These are phyloP conservation scores for Xylota segnis DNA, from an alignment of 2,888 invertebrate genomes.

Conservation along the genomic window DNA sequence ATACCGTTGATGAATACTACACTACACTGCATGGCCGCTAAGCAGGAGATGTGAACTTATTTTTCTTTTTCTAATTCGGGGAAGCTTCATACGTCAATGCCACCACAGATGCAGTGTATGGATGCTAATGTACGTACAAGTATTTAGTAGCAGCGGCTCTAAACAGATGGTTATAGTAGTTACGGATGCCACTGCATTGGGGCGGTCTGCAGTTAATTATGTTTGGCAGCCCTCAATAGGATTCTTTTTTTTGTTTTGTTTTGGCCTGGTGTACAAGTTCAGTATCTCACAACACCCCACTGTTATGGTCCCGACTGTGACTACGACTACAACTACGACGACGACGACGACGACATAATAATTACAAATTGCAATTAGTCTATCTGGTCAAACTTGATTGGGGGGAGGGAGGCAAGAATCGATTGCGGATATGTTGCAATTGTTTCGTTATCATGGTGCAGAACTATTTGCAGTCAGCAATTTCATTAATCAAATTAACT, in stretches of 20 bases:
- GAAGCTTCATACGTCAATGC: conserved; percentile 71
- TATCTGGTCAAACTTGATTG: conserved; percentile 61
- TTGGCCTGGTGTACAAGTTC: conserved; percentile 54
- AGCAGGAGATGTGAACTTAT: conserved; percentile 37
- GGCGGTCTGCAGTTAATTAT: conserved; percentile 78
- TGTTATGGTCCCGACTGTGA: conserved; percentile 72
- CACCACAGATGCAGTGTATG: conserved; percentile 43
- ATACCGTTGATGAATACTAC: conserved; percentile 40
- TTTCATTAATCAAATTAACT: conserved; percentile 73
- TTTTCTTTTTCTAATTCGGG: conserved; percentile 47
- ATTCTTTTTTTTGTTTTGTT: conserved; percentile 15
- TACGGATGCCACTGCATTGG: conserved; percentile 84
- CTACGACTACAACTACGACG: too few species aligned
- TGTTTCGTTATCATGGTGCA: conserved; percentile 61
- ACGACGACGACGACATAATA: too few species aligned
- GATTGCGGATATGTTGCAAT: conserved; percentile 62
- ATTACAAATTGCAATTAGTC: conserved; percentile 68
- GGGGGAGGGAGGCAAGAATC: conserved; percentile 39
- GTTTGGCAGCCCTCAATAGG: conserved; percentile 58
- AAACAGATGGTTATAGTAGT: conserved; percentile 46
- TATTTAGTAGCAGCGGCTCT: conserved; percentile 36
- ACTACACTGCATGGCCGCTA: conserved; percentile 37
- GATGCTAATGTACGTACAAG: conserved; percentile 61
- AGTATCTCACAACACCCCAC: conserved; percentile 60
- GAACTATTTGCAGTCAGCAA: conserved; percentile 63